Evolutionary conservation across 2,888 invertebrate species (phyloP), one percentile per base, ranked within the genome.

Genomic region (Caenorhabditis doughertyi): DNA sequence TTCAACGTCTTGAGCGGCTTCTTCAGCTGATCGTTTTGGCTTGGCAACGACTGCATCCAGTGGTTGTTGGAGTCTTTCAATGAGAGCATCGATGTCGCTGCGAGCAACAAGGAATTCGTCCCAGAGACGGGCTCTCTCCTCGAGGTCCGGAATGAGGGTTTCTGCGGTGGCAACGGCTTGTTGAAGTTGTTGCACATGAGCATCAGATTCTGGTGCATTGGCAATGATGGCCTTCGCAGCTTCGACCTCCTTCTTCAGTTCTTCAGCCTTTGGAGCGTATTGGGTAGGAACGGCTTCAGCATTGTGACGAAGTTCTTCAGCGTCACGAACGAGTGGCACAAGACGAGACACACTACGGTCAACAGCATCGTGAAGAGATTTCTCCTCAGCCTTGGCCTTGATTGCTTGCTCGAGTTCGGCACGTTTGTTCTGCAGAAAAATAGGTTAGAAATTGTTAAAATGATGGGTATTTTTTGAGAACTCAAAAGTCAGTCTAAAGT

Each of bases 81-180:
- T 71, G n/a, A 83, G 67, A 53, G 39, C 72, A 27, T 71, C 85
- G 49, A 79, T 58, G 39, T 87, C 85, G 56, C 87, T 86, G 23
- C 87, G 85, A 53, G 84, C 85, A 16, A 58, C 82, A 49, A 87
- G 79, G 70, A 89, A 89, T 64, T 86, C 83, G 25, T 86, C 68
- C 84, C 85, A 88, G 51, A 74, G 62, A 58, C 74, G 76, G 60
- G 80, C 62, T 64, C 62, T 64, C 42, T 64, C 62, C 29, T 64
- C 62, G 29, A 89, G 86, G 51, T 81, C 73, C 25, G 84, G 84
- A 35, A 67, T 70, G 23, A 83, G 67, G 35, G 64, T 70, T 35
- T 83, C 79, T 39, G 85, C 85, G 11, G 82, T 60, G 29, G 53
- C 76, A 32, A 87, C 56, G 11, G 82, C 72, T 47, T 64, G 62